Conservation (phyloP, 2,113 vertebrate genomes). For the Nycticryphes semicollaris region DNA sequence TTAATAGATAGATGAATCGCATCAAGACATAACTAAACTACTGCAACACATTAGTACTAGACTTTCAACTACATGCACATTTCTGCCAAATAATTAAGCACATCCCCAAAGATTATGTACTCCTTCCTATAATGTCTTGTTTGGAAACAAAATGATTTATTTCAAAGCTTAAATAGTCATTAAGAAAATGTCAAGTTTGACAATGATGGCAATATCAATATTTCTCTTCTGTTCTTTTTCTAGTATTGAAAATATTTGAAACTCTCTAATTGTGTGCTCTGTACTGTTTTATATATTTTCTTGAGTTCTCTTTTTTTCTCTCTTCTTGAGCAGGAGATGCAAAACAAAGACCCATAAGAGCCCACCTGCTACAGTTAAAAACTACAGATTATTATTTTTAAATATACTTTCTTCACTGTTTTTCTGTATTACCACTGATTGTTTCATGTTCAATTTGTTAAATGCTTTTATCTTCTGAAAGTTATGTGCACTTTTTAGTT, state of each 20-base stretch:
- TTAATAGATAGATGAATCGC: neutral
- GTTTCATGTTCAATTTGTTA: slow-evolving; percentile 6
- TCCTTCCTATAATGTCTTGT: neutral
- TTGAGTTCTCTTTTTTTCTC: slow-evolving; percentile 57
- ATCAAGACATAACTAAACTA: neutral
- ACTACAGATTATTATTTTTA: slow-evolving; percentile 26
- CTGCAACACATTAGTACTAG: neutral
- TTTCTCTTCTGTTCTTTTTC: neutral
- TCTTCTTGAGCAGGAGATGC: slow-evolving; percentile 60
- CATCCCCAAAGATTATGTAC: neutral
- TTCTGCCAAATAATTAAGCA: neutral
- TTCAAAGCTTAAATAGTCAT: neutral
- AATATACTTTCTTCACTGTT: slow-evolving; percentile 23
- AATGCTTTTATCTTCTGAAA: neutral
- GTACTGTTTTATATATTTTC: slow-evolving; percentile 29
- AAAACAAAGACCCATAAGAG: slow-evolving; percentile 43
- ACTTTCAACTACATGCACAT: neutral
- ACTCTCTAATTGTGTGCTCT: neutral
- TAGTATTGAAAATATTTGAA: neutral
- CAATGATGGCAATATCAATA: neutral
- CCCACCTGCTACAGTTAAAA: slow-evolving; percentile 33
- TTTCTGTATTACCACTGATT: neutral
- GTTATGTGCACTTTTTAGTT: neutral
- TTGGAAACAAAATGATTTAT: neutral
- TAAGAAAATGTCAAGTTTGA: neutral